Base-by-base conservation (phyloP, 2,113 vertebrate genomes). In the Rafetus swinhoei region DNA sequence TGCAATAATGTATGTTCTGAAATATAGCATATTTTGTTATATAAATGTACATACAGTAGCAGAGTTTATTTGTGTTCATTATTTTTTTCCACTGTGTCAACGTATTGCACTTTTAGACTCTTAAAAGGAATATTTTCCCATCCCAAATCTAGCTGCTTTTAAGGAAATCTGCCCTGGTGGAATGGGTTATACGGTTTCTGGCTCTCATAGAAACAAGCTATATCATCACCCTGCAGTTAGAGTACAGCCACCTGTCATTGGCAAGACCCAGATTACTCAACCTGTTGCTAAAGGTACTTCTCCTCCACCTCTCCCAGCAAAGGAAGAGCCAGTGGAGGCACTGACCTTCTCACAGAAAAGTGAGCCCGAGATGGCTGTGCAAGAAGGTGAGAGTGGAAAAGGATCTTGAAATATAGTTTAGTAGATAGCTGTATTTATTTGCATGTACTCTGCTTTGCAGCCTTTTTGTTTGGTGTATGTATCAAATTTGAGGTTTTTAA, bases 81-180 rank as follows among this genome's bases (percentile, higher is more conserved):
- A 97, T 98, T 95, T 98, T 45, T 98, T 98, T 98, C 98, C 98
- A 97, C 94, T 98, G 97, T 98, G 96, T 98, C 97, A 97, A 98
- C 97, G 81, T 97, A 97, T 98, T 98, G 97, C 96, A 97, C 97
- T 98, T 98, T 98, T 98, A 98, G 98, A 97, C 97, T 98, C 98
- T 98, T 98, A 98, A 98, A 98, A 98, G 97, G 97, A 98, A 98
- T 98, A 98, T 98, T 98, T 98, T 98, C 98, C 98, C 97, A 96
- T 98, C 98, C 96, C 98, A 98, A 98, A 97, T 94, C 97, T 98
- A 99, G 99, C 99, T 96, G 98, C 98, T 97, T 99, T 99, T 98
- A 99, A 99, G 98, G 99, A 99, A 98, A 99, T 99, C 98, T 99
- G 99, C 98, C 99, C 99, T 91, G 99, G 99, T 97, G 99, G 99